Base-by-base conservation (phyloP, 2,797 vertebrate species). In the Crypturellus tataupa region DNA sequence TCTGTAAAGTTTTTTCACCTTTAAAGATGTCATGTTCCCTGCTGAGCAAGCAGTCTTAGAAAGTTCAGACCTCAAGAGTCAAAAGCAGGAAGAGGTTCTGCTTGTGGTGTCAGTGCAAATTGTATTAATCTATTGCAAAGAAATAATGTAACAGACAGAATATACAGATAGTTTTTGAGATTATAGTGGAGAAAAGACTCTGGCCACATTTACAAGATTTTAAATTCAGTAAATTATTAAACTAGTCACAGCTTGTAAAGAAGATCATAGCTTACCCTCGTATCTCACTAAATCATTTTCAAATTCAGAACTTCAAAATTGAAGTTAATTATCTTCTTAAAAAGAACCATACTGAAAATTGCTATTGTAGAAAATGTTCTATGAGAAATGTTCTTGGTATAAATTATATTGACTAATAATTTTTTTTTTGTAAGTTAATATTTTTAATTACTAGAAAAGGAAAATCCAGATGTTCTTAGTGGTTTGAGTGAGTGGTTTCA, bases 131-230 rank as follows among this genome's bases (percentile, higher is more conserved):
- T 60, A 33, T 44, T 8, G n/a, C 4, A 33, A 76, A 82, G 12
- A 6, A 78, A 53, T 33, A 78, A 59, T 12, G 3, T 60, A 83
- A 40, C 2, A 33, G 19, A 17, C 2, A 5, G 63, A 0, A 46
- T n/a, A 46, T 16, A 46, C 12, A 63, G 59, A 18, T 42, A 33
- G 14, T 5, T 46, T 46, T n/a, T 58, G 56, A 69, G 6, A 51
- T 64, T 31, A 40, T 12, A 33, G 12, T 51, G 18, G 29, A 78
- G 18, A 4, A 58, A 92, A 78, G 7, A 20, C 10, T 65, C 10
- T 51, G 8, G 13, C 64, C 20, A 51, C 46, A 33, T 1, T 18
- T 59, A n/a, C 1, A 53, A 7, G 15, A 31, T 68, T 72, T 64
- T 35, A 42, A 58, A 24, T 11, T 68, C 39, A 51, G 25, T 58